Evolutionary conservation across 1,140 invertebrate species (phyloP), one percentile per base, ranked within the genome.

Genomic region (Megalopta genalis): DNA sequence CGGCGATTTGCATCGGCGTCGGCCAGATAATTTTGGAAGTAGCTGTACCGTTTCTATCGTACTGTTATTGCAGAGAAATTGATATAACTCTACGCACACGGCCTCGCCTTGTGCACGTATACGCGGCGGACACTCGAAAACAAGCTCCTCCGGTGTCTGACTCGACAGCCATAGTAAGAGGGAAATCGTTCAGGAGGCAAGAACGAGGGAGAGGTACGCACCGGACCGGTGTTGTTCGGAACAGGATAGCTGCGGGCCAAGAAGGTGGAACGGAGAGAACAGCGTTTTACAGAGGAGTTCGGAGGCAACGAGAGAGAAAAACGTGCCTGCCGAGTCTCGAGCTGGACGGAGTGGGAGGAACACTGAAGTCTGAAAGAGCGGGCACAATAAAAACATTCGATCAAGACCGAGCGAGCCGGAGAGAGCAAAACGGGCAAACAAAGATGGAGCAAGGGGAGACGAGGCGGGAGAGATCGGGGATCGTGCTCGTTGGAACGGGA

Each of bases 11-110:
- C 32, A 32, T 32, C 32, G 32, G 32, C 42, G 9, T 46, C 14
- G 10, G 42, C 42, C 42, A 46, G 10, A 10, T 73, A 77, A 83
- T 86, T 82, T 87, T 87, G 75, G 49, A 49, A 60, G 82, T 71
- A 87, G 59, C 72, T 87, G 82, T 87, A 87, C 85, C 71, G 57
- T 57, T 65, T 65, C 82, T 82, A 87, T 87, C 85, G 74, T 83
- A 77, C 86, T 85, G 83, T 85, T 87, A 87, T 87, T 87, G 86
- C 75, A 46, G 81, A 87, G 86, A 87, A 87, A 87, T 87, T 87
- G 86, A 87, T 87, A 87, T 85, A 87, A 87, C 85, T 77, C 83
- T 46, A 70, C 74, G 52, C 69, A 75, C 59, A 86, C 77, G 39
- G n/a, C n/a, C 4, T 18, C 57, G 9, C 62, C 57, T 54, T 37